Percentiles rank a stretch among this genome's conserved stretches.
phyloP scores from a whole-genome alignment of 2,113 vertebrate species.

The rabbit (Oryctolagus cuniculus) region mOryCun1.1 NC_091453.1:23336001-23336500 shows the following conservation, averaged over 20 bases:
- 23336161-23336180: too few species aligned
- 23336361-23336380: constrained; percentile 9
- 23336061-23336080: too few species aligned
- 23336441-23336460: constrained; percentile 25
- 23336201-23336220: too few species aligned
- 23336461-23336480: constrained; percentile 9
- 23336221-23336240: constrained; percentile 15
- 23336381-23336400: constrained; percentile 45
- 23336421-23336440: constrained; percentile 16
- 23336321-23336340: background rate
- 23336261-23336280: constrained; percentile 1
- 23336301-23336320: background rate
- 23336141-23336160: too few species aligned
- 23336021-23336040: too few species aligned
- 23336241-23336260: constrained; percentile 28
- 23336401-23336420: background rate
- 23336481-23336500: background rate
- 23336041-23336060: too few species aligned
- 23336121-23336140: too few species aligned
- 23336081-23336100: too few species aligned
- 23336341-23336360: constrained; percentile 7
- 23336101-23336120: too few species aligned
- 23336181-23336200: too few species aligned
- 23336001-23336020: too few species aligned
- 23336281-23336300: constrained; percentile 14